Evolutionary conservation across 2,113 vertebrate species (phyloP).

Genomic region (Pampusana beccarii): DNA sequence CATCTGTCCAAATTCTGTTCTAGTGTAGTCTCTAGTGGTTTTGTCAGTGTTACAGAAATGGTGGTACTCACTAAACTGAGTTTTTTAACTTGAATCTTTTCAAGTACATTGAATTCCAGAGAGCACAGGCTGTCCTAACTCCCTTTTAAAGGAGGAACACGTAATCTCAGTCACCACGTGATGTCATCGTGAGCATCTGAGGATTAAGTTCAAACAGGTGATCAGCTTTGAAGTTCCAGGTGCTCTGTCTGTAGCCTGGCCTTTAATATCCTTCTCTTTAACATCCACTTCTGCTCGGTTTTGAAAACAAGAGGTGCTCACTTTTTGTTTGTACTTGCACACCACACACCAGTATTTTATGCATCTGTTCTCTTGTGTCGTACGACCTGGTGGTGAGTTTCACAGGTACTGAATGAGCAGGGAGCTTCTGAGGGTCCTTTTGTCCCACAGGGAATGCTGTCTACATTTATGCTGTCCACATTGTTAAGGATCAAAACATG

Average conservation of each 20-base stretch:
- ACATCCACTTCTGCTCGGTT: not conserved
- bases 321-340: not conserved
- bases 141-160: not conserved
- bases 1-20: not conserved
- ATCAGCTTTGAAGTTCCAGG: not conserved
- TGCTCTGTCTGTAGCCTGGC: not conserved
- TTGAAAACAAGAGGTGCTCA: not conserved
- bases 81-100: not conserved
- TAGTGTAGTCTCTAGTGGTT: not conserved
- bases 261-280: not conserved
- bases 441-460: not conserved
- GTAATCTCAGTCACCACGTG: not conserved
- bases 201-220: not conserved
- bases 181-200: not conserved
- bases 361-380: rapidly evolving
- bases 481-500: not conserved
- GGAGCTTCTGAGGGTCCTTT: not conserved
- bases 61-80: not conserved
- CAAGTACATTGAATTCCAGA: not conserved
- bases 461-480: not conserved
- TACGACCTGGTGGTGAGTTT: not conserved
- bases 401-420: not conserved
- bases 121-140: not conserved
- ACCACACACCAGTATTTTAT: not conserved
- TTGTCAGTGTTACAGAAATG: not conserved